These are phyloP conservation scores for Cephalopachus bancanus DNA, from an alignment of 2,797 vertebrate species.

Conservation along the genomic window DNA sequence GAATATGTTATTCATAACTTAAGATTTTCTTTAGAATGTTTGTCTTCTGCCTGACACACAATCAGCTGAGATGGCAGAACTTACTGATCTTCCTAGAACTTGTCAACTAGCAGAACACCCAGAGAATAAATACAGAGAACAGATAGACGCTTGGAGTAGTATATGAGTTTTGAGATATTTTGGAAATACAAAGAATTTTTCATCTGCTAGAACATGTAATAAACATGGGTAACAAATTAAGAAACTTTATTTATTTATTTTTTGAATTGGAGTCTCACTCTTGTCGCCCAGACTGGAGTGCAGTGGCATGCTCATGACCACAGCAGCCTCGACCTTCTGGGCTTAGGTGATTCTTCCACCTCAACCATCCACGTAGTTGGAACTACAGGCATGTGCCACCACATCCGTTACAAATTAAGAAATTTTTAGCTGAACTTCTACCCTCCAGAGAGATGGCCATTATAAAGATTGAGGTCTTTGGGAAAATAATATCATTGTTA, in stretches of 20 bases:
- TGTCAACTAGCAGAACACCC: neutral
- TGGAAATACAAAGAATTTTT: neutral
- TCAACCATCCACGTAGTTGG: no score
- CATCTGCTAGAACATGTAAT: neutral
- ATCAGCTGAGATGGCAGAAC: neutral
- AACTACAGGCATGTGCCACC: no score
- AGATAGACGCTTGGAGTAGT: neutral
- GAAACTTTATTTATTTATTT: no score
- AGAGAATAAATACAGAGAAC: neutral
- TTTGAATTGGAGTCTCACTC: no score
- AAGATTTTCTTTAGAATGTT: no score
- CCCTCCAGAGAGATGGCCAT: no score
- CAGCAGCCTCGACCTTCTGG: no score
- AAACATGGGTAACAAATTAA: neutral
- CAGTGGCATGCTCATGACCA: no score
- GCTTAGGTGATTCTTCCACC: no score
- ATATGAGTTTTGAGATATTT: neutral
- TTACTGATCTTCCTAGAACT: neutral
- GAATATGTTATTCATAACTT: neutral
- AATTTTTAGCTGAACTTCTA: neutral
- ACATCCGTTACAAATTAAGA: neutral
- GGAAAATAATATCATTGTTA: neutral
- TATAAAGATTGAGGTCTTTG: neutral
- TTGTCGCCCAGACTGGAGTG: no score
- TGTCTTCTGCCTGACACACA: neutral